Evolutionary conservation across 1,140 invertebrate genomes (phyloP).

Genomic region (Manduca sexta): DNA sequence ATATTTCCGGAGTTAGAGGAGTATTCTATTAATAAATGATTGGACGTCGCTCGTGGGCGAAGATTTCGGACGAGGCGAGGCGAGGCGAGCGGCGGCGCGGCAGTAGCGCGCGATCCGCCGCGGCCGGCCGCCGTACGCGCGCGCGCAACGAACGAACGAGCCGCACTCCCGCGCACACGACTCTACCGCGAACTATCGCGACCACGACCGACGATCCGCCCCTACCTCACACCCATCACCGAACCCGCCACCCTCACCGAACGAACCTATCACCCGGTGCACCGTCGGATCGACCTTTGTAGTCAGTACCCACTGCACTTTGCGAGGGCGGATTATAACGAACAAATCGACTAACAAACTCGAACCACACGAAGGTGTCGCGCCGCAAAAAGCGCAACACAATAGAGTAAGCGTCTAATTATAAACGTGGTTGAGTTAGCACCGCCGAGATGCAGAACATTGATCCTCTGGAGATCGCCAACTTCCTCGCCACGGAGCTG

Average conservation of each 20-base stretch:
- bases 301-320: conserved; percentile 31
- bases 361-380: conserved; percentile 67
- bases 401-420: conserved; percentile 71
- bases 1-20: conserved; percentile 71
- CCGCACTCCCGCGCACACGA: conserved; percentile 61
- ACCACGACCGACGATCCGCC: conserved; percentile 42
- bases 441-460: conserved; percentile 71
- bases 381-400: conserved; percentile 70
- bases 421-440: conserved; percentile 60
- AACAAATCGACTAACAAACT: conserved; percentile 70
- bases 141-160: conserved; percentile 66
- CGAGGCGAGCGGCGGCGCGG: conserved; percentile 38
- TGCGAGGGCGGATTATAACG: conserved; percentile 68
- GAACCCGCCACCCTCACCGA: conserved; percentile 10
- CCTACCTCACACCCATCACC: conserved; percentile 13
- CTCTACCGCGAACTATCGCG: conserved; percentile 39
- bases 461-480: conserved; percentile 85
- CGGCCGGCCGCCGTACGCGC: conserved; percentile 64
- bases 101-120: conserved; percentile 67
- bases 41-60: conserved; percentile 66
- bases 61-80: conserved; percentile 50
- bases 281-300: conserved; percentile 27
- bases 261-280: conserved; percentile 10
- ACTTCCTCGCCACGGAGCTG: conserved; percentile 85
- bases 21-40: conserved; percentile 70